These are phyloP conservation scores for Thalpophila matura DNA, from an alignment of 2,888 invertebrate genomes.

Conservation along the genomic window DNA sequence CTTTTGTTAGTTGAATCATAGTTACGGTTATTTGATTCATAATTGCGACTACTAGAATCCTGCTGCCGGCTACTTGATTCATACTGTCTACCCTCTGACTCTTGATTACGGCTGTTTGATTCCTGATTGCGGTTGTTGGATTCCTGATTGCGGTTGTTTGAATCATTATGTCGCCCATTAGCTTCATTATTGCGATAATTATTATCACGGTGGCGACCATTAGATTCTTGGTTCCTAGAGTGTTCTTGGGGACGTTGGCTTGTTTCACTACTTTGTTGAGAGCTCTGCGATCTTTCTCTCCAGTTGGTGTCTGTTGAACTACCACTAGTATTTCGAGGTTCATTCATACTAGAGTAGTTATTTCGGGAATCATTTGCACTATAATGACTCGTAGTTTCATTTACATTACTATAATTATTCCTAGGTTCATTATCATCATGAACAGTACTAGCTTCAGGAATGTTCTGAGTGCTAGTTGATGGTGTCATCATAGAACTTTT, in stretches of 20 bases:
- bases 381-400: constrained; percentile 56
- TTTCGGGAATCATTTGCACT: constrained; percentile 60
- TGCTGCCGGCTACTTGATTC: constrained; percentile 38
- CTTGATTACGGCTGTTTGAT: constrained; percentile 57
- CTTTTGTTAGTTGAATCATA: constrained; percentile 70
- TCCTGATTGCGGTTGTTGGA: constrained; percentile 59
- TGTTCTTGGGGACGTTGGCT: constrained; percentile 65
- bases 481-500: constrained; percentile 74
- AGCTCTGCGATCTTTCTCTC: constrained; percentile 79
- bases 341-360: constrained; percentile 45
- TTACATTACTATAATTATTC: constrained; percentile 51
- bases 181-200: constrained; percentile 60
- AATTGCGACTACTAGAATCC: constrained; percentile 41
- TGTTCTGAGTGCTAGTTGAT: constrained; percentile 69
- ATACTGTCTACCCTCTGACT: constrained; percentile 46
- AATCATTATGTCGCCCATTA: constrained; percentile 60
- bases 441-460: constrained; percentile 69
- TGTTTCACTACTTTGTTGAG: constrained; percentile 65
- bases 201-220: constrained; percentile 59
- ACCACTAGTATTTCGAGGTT: constrained; percentile 65
- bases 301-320: constrained; percentile 81
- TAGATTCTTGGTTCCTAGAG: constrained; percentile 67
- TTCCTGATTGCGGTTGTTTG: constrained; percentile 57
- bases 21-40: constrained; percentile 60
- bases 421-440: constrained; percentile 60